Conservation (phyloP, 2,797 vertebrate species). For the Aplochiton taeniatus region DNA sequence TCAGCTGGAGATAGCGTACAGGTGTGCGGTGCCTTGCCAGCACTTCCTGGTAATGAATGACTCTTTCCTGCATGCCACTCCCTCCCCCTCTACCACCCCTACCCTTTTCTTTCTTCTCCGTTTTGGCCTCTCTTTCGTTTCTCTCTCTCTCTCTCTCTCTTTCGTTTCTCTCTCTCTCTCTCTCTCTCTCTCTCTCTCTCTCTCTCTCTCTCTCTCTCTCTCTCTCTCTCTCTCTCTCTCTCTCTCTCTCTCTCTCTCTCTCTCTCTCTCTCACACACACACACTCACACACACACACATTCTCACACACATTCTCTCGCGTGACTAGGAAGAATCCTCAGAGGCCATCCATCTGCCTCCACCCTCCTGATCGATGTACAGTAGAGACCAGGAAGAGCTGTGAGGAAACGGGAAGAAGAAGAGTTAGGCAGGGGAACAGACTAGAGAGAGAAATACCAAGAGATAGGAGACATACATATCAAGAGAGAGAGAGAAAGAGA, state of each 20-base stretch:
- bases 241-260: constrained; percentile 5
- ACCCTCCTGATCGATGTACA: not conserved
- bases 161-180: constrained; percentile 6
- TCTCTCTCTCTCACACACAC: constrained; percentile 25
- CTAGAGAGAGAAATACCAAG: too few species aligned
- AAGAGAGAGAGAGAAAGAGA: too few species aligned
- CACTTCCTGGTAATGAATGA: constrained; percentile 72
- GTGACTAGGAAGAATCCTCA: constrained; percentile 34
- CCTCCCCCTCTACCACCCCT: constrained; percentile 15
- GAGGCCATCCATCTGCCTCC: constrained; percentile 35
- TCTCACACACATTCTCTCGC: constrained; percentile 12
- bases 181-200: not conserved
- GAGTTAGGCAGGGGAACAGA: too few species aligned
- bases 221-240: constrained; percentile 1
- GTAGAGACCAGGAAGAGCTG: too few species aligned
- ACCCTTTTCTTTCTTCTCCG: constrained; percentile 8
- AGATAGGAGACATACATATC: too few species aligned
- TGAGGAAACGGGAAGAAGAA: too few species aligned
- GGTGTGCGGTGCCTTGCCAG: constrained; percentile 68
- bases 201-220: not conserved
- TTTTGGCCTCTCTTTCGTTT: not conserved
- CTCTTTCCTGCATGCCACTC: constrained; percentile 55
- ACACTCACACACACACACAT: constrained; percentile 5
- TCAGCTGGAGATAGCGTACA: constrained; percentile 68
- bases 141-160: constrained; percentile 9